Base-by-base conservation (phyloP, 2,113 vertebrate genomes). In the Xiphophorus couchianus region DNA sequence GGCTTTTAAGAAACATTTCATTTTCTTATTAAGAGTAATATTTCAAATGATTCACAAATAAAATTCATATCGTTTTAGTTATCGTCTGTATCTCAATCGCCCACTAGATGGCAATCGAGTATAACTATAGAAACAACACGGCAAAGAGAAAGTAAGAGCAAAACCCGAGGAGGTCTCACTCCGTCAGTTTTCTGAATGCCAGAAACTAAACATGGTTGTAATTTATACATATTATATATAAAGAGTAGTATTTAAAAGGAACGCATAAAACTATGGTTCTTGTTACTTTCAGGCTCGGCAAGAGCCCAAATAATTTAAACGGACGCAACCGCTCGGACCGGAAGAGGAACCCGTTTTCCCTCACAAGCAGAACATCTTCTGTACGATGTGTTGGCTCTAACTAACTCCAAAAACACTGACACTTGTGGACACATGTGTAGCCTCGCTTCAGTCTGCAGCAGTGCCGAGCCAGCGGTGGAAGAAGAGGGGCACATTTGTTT, bases 381-480 rank as follows among this genome's bases (percentile, higher is more conserved):
- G 7, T 25, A 0, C 0, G 0, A 8, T 1, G 70, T 77, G 74
- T 78, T 71, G 63, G 66, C 7, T 14, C 1, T 4, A 4, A 12
- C 0, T 3, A 12, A 27, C 67, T 61, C 6, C 11, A 10, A 4
- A 28, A 71, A 65, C 51, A 33, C 42, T 71, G 84, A 81, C 80
- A 79, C 76, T 88, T 84, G 84, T 82, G 33, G 42, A n/a, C 66
- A 4, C 84, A 42, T 42, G 74, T 78, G 80, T 78, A 71, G 74
- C 61, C 3, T 62, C 67, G 33, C 68, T 44, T 35, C 9, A 5
- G 22, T 62, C 44, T 61, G 44, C 35, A 30, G 11, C 7, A 2
- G 17, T 13, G 61, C 71, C 42, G n/a, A 73, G 3, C 54, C n/a
- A 70, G 61, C 73, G 74, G 74, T 51, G 62, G 33, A 77, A 74